Percentiles rank a stretch among this genome's conserved stretches.
phyloP scores from a whole-genome alignment of 2,888 invertebrate genomes.

The Idaea aversata region DNA sequence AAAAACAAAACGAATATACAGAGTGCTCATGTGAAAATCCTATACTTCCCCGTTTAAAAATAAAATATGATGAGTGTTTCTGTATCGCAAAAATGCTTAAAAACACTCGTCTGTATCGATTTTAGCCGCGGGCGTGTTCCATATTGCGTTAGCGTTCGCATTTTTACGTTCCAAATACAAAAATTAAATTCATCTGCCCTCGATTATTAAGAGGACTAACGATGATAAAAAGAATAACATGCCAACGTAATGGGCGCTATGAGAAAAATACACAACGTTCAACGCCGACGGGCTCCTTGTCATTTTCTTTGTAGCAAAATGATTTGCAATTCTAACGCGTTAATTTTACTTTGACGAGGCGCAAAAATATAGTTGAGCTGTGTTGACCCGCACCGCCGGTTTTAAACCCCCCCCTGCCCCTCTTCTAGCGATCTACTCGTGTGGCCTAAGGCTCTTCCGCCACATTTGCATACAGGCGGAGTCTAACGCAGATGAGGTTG shows the following conservation, averaged over 20 bases:
- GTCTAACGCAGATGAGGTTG: conserved; percentile 60
- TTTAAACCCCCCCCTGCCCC: conserved; percentile 22
- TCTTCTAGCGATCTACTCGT: conserved; percentile 22
- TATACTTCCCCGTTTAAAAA: conserved; percentile 18
- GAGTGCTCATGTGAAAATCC: conserved; percentile 7
- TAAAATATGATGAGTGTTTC: conserved; percentile 21
- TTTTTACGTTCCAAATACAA: conserved; percentile 44
- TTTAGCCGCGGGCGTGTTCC: conserved; percentile 39
- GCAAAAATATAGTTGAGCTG: conserved; percentile 66
- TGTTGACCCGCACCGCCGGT: conserved; percentile 47
- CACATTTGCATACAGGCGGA: conserved; percentile 73
- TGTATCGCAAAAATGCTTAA: conserved; percentile 31
- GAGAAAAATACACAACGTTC: conserved; percentile 68
- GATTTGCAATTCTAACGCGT: conserved; percentile 78
- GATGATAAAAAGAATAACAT: conserved; percentile 46
- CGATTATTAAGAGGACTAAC: conserved; percentile 46
- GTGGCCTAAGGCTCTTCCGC: conserved; percentile 57
- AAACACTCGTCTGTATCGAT: conserved; percentile 42
- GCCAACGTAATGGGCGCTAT: conserved; percentile 62
- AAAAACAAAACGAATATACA: conserved; percentile 2
- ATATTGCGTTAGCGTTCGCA: conserved; percentile 43
- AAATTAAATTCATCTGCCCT: conserved; percentile 52
- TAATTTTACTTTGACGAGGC: conserved; percentile 78
- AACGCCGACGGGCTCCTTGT: conserved; percentile 53
- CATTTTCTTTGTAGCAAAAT: conserved; percentile 69